Base-by-base conservation (phyloP, 2,797 vertebrate species). In the Gymnodraco acuticeps region DNA sequence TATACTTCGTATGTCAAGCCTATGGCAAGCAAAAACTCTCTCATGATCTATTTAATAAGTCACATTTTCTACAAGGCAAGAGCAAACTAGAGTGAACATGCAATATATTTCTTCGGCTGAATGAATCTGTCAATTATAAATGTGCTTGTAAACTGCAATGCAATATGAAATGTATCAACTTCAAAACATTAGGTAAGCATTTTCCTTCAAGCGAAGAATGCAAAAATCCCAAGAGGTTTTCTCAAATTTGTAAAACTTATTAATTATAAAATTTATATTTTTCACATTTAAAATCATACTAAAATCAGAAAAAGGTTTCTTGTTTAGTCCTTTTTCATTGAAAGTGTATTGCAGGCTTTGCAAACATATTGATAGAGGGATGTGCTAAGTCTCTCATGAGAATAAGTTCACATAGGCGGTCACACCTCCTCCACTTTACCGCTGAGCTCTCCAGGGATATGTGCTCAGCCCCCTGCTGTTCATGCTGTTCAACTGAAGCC, bases 1-100 rank as follows among this genome's bases (percentile, higher is more conserved):
- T 64, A 48, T 53, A 55, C 61, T 66, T 47, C 38, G 43, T 50
- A 43, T 15, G 5, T 66, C 56, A 45, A 10, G 15, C 19, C 51
- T 7, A 17, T 42, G 42, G 13, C 23, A 46, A 45, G 17, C 47
- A 55, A 16, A 27, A 1, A 41, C 63, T 48, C 56, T 70, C 2
- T 65, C 1, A 33, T 66, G 47, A 13, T 27, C 45, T 27, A 27
- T 27, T 27, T 27, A 27, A 27, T 27, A 27, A 27, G 27, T 27
- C 27, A 5, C 27, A 27, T 27, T 5, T 27, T 27, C 27, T 5
- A 27, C 27, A 27, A 27, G 27, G 27, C 4, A 27, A 27, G 4
- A 27, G 1, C 27, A 27, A 27, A 27, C 27, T 27, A 27, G 4
- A 27, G 27, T 27, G 27, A 27, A 27, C 27, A 27, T 27, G 27